Base-by-base conservation (phyloP, 2,888 invertebrate species). In the Yponomeuta malinellus region DNA sequence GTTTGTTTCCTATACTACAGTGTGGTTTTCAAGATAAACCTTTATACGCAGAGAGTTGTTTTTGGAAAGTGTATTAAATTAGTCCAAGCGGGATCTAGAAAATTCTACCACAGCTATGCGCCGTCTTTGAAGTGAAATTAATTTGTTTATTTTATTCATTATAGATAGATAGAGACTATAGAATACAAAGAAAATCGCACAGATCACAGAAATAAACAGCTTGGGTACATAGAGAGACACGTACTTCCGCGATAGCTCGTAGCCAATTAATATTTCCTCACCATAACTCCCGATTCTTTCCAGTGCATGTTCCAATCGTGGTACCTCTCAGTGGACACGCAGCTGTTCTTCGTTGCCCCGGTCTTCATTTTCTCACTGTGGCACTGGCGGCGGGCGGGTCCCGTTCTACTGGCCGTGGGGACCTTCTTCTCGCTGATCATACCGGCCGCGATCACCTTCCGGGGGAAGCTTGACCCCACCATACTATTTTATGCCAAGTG, bases 251-350 rank as follows among this genome's bases (percentile, higher is more conserved):
- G 23, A 23, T 23, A 23, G 23, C 23, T 23, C 23, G 23, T 52
- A 12, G 2, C 12, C 2, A 23, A 23, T 1, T 23, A 52, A 12
- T 3, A 12, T 8, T 52, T 10, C 52, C 10, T 33, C 33, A 33
- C 43, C 6, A 5, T 43, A 15, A 59, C 52, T 15, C 15, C 12
- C 12, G 12, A 12, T 67, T 67, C 71, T 6, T 90, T 93, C 71
- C 88, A 95, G 95, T 95, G 95, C 75, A 95, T 95, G 95, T 95
- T 95, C 84, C 95, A 95, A 83, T 94, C 95, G 0, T 95, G 95
- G 95, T 95, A 95, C 77, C 86, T 95, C 1, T 90, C 93, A 6
- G 94, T 94, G 67, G 95, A 95, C 74, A 94, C 95, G 0, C 95
- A 95, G 79, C 79, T 95, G 70, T 95, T 94, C 84, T 91, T 95